Conservation (phyloP, 1,140 invertebrate species). For the Drosophila bipectinata region DNA sequence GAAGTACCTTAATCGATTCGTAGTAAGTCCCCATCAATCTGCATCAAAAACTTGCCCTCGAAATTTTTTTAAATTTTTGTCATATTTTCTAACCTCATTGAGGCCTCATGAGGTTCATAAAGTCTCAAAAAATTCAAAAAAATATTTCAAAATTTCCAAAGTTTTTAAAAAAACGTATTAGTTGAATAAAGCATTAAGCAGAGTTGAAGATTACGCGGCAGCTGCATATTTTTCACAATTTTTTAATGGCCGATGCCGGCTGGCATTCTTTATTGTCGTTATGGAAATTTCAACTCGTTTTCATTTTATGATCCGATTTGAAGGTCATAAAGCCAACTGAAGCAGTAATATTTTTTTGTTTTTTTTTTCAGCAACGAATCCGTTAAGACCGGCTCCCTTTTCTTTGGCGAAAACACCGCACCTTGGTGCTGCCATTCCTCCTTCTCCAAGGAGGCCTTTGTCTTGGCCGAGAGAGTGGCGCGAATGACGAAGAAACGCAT, state of each 20-base stretch:
- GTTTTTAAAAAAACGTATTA: background rate
- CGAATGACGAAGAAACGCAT: slow-evolving; percentile 59
- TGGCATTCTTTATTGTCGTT: slow-evolving; percentile 17
- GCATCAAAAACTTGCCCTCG: too few relatives aligned
- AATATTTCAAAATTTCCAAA: background rate
- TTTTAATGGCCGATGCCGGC: slow-evolving; percentile 20
- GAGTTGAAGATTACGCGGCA: slow-evolving; percentile 1
- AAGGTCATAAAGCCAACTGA: slow-evolving; percentile 40
- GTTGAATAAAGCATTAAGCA: background rate
- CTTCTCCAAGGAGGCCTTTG: slow-evolving; percentile 8
- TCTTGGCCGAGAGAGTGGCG: slow-evolving; percentile 35
- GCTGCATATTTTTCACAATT: slow-evolving; percentile 8
- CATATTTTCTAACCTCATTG: too few relatives aligned
- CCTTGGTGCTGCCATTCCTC: background rate
- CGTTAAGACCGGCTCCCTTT: slow-evolving; percentile 20
- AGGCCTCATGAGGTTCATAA: too few relatives aligned
- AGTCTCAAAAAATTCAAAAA: too few relatives aligned
- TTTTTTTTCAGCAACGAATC: slow-evolving; percentile 26
- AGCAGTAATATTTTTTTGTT: slow-evolving; percentile 9
- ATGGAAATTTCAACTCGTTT: slow-evolving; percentile 46
- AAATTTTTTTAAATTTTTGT: too few relatives aligned
- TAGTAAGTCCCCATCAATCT: too few relatives aligned
- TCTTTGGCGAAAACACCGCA: background rate
- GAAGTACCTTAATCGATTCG: too few relatives aligned
- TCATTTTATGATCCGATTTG: slow-evolving; percentile 43